Base-by-base conservation (phyloP, 2,797 vertebrate species). In the Hydrocynus forskahlii region DNA sequence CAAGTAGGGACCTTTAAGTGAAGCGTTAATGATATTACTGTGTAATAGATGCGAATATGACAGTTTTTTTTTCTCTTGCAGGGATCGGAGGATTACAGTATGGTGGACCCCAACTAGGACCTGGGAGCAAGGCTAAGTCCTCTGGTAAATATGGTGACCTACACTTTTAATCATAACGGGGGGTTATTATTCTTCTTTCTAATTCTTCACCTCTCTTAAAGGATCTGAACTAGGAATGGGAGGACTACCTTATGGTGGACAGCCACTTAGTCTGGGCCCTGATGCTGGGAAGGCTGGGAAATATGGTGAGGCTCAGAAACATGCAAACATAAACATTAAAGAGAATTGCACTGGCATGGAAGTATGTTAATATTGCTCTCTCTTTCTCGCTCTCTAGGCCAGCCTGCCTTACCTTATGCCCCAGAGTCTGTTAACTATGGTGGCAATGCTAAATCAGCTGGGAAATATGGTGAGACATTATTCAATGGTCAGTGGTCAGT, bases 261-360 rank as follows among this genome's bases (percentile, higher is more conserved):
- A 90, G 54, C 59, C 85, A 9, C 10, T 75, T 9, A 89, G 86
- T 69, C 77, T 82, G 50, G 85, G 80, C 14, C 70, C 87, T 59
- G 84, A 90, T 70, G 48, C 68, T 48, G 80, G 67, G 35, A 89
- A 86, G 62, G 81, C 86, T 2, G 89, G 83, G 68, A 93, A 93
- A 77, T 93, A 90, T 0, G 92, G 92, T 94, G 78, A 91, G 88
- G 78, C 55, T 62, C 45, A 3, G 12, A n/a, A 21, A 14, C 19
- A 45, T 40, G 23, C 23, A 71, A n/a, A 14, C 12, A 67, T 10
- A 69, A 43, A 48, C 2, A 25, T 66, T 40, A n/a, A 45, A 45
- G 23, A 67, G 64, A 23, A 19, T 7, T n/a, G 43, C 8, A 2
- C n/a, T 66, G 43, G 0, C 50, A 12, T 7, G 21, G 40, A 69